These are phyloP conservation scores for Ectemnius continuus DNA, from an alignment of 2,888 invertebrate genomes.

Conservation along the genomic window DNA sequence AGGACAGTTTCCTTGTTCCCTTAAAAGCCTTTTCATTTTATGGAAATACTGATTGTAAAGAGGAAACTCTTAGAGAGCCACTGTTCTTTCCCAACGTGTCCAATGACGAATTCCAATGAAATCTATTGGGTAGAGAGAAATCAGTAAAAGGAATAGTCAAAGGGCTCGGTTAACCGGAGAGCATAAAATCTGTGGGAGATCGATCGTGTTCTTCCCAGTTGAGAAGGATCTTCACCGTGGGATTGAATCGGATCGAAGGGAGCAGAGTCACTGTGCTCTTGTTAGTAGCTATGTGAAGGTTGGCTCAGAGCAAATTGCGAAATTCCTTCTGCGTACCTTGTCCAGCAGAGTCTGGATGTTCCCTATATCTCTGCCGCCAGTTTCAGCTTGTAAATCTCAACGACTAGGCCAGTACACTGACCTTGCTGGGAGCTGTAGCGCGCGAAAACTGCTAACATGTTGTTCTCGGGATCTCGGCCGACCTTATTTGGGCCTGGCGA, in stretches of 20 bases:
- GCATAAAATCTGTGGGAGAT: slow-evolving; percentile 41
- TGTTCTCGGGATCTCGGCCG: neutral
- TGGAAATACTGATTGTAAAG: neutral
- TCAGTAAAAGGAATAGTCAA: neutral
- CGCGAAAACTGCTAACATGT: neutral
- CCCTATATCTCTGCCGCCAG: slow-evolving; percentile 36
- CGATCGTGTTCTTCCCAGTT: slow-evolving; percentile 40
- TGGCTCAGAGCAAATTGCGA: slow-evolving; percentile 64
- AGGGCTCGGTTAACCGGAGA: neutral
- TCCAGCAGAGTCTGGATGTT: slow-evolving; percentile 49
- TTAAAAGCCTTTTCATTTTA: too few relatives aligned
- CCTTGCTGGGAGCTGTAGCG: slow-evolving; percentile 36
- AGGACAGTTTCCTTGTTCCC: too few relatives aligned
- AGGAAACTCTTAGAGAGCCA: too few relatives aligned
- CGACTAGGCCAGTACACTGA: slow-evolving; percentile 57
- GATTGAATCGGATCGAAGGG: slow-evolving; percentile 54
- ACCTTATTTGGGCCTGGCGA: neutral
- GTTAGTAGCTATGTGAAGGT: slow-evolving; percentile 52
- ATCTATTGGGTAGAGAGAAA: too few relatives aligned
- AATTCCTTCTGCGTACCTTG: slow-evolving; percentile 66
- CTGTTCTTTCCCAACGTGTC: too few relatives aligned
- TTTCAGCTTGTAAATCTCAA: slow-evolving; percentile 42
- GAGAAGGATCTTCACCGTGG: slow-evolving; percentile 33
- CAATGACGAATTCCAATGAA: too few relatives aligned
- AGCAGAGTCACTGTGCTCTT: slow-evolving; percentile 52